Conservation (phyloP, 2,888 invertebrate genomes). For the Archips xylosteana region DNA sequence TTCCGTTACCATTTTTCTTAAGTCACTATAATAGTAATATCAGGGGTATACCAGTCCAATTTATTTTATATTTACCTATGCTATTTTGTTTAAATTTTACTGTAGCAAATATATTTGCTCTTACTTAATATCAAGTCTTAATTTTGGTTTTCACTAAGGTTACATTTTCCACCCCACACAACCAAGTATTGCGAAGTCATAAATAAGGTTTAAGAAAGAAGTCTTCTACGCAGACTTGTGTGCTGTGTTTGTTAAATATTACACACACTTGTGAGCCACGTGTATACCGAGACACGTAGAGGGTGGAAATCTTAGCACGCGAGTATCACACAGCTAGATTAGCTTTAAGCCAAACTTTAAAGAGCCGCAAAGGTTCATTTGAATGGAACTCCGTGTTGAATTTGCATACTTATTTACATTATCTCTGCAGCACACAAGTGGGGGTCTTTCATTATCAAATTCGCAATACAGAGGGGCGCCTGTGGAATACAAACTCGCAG, state of each 20-base stretch:
- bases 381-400: slow-evolving; percentile 81
- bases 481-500: slow-evolving; percentile 78
- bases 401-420: slow-evolving; percentile 86
- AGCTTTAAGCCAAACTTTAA: slow-evolving; percentile 77
- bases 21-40: no score
- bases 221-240: slow-evolving; percentile 61
- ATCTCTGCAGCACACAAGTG: slow-evolving; percentile 84
- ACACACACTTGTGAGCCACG: not conserved
- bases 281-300: slow-evolving; percentile 42
- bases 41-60: not conserved
- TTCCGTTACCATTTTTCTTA: no score
- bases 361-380: slow-evolving; percentile 82
- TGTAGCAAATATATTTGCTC: not conserved
- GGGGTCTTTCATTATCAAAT: slow-evolving; percentile 84
- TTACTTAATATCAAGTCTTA: not conserved
- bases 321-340: slow-evolving; percentile 63
- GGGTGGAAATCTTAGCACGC: slow-evolving; percentile 56
- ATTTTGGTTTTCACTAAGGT: slow-evolving; percentile 43
- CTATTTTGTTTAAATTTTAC: not conserved
- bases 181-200: slow-evolving; percentile 52
- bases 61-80: not conserved
- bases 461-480: slow-evolving; percentile 71
- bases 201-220: slow-evolving; percentile 66
- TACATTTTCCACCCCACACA: slow-evolving; percentile 17
- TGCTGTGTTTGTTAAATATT: slow-evolving; percentile 71